Base-by-base conservation (phyloP, 2,888 invertebrate genomes). In the Strigamia maritima region DNA sequence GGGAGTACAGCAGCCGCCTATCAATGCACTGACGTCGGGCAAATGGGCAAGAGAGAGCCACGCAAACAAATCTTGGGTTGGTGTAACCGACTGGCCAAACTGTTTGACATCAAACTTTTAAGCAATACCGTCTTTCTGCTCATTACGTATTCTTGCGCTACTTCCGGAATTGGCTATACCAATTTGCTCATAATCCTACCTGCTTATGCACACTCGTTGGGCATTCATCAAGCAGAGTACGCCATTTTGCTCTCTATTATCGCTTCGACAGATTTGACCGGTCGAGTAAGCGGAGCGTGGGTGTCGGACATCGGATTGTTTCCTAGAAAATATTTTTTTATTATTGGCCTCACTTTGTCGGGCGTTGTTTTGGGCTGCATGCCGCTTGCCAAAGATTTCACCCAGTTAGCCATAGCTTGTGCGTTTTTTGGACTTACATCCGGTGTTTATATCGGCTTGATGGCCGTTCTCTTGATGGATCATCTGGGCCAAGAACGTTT, bases 401-500 rank as follows among this genome's bases (percentile, higher is more conserved):
- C 79, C 14, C 49, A 79, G 44, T 79, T 94, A 0, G 90, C 92
- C 77, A 87, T 89, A 35, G 92, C 91, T 84, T 94, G 94, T 85
- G 90, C 91, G 0, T 84, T 92, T 0, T 94, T 94, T 83, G 94
- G 94, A 1, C 86, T 94, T 19, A 92, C 94, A 2, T 94, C 94
- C 0, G 94, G 94, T 12, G 90, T 92, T 1, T 94, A 94, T 85
- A 93, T 94, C 0, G 94, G 94, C 3, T 91, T 94, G 16, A 94
- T 94, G 0, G 94, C 94, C 0, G 91, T 94, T 54, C 93, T 94
- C 3, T 93, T 94, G 93, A 93, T 94, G 0, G 94, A 94, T 84
- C 91, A 94, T 91, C 84, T 94, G 7, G 94, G 94, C 0, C 91
- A 92, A 0, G 94, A 94, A 82, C 89, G 93, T n/a, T 86, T 94